These are phyloP conservation scores for Orchestes rusci DNA, from an alignment of 2,888 invertebrate species.

Conservation along the genomic window DNA sequence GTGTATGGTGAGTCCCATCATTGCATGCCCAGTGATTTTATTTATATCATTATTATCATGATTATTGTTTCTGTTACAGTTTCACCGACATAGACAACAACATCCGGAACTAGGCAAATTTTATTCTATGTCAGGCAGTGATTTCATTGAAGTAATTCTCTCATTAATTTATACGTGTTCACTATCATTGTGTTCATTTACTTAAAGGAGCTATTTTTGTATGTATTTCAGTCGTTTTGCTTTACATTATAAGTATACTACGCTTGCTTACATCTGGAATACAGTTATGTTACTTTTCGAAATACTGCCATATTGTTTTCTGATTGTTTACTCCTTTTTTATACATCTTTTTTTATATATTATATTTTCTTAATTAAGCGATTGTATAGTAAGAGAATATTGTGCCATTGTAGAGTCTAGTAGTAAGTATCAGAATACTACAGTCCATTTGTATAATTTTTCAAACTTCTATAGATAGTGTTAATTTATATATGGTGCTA, in stretches of 20 bases:
- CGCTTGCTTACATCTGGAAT: conserved; percentile 31
- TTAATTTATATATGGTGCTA: conserved; percentile 40
- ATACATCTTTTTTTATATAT: conserved; percentile 32
- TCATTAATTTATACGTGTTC: conserved; percentile 31
- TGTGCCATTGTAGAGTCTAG: conserved; percentile 42
- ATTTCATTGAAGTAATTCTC: conserved; percentile 8
- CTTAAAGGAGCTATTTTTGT: conserved; percentile 3
- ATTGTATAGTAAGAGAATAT: conserved; percentile 35
- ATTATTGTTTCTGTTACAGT: conserved; percentile 33
- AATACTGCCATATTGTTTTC: conserved; percentile 26
- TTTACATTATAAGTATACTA: conserved; percentile 11
- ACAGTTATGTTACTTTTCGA: conserved; percentile 27
- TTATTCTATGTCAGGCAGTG: conserved; percentile 1
- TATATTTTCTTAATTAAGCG: conserved; percentile 33
- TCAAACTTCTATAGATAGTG: conserved; percentile 23
- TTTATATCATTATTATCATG: too few relatives aligned
- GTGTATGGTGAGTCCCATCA: conserved; percentile 31
- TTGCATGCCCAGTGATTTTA: too few relatives aligned
- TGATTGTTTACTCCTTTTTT: conserved; percentile 37
- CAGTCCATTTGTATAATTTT: conserved; percentile 31
- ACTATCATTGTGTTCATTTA: conserved; percentile 36
- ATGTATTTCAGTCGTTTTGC: conserved; percentile 27
- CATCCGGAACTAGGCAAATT: conserved; percentile 31
- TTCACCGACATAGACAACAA: conserved; percentile 31
- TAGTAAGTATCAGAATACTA: conserved; percentile 26